Conservation (phyloP, 2,113 vertebrate species). For the Myrmecophaga tridactyla region DNA sequence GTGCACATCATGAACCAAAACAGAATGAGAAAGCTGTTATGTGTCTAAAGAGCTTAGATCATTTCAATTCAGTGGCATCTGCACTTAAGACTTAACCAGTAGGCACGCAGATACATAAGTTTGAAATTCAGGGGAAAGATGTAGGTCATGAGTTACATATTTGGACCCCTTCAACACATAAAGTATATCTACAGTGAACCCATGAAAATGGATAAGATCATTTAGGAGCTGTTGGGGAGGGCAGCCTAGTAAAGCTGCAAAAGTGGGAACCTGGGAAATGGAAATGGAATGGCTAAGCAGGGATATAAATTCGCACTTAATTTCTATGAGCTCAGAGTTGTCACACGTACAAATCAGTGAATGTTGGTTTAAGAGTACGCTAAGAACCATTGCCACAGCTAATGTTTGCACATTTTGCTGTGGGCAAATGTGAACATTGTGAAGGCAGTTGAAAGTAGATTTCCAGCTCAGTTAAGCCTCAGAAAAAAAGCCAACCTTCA, state of each 20-base stretch:
- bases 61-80: neutral
- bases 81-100: neutral
- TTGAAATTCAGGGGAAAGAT: neutral
- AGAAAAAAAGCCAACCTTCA: neutral
- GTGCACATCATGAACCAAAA: neutral
- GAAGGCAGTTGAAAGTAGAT: neutral
- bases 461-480: neutral
- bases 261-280: neutral
- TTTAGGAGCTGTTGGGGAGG: neutral
- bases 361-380: neutral
- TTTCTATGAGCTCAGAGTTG: neutral
- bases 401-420: neutral
- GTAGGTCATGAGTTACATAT: neutral
- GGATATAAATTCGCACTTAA: neutral
- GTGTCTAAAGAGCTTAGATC: neutral
- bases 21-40: neutral
- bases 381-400: neutral
- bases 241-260: neutral
- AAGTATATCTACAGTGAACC: neutral
- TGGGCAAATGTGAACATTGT: neutral
- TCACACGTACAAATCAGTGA: neutral
- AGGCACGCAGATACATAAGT: neutral
- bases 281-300: fast-evolving
- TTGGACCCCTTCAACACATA: neutral
- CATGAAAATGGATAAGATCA: neutral